Percentiles rank a stretch among this genome's conserved stretches.
phyloP scores from a whole-genome alignment of 1,140 invertebrate genomes.

The Pseudoatta argentina region DNA sequence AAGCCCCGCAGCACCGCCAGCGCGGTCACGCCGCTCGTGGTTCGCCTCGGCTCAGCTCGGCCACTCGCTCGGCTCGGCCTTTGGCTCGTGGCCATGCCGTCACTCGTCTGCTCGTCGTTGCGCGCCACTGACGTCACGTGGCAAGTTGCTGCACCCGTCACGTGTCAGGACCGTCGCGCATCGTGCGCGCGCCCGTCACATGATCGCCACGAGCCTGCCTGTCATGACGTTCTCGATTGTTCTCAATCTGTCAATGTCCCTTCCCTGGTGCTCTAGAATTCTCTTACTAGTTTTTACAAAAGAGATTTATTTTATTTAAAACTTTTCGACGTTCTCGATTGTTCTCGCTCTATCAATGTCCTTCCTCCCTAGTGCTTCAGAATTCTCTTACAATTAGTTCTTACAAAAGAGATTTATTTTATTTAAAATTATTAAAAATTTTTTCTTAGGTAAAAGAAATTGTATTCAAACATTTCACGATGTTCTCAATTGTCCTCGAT shows the following conservation, averaged over 20 bases:
- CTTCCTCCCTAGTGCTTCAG: not conserved
- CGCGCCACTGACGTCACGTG: conserved; percentile 75
- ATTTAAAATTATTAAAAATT: not conserved
- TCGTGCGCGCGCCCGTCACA: not conserved
- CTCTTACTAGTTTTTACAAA: not conserved
- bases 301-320: conserved; percentile 15
- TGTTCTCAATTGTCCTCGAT: not conserved
- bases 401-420: not conserved
- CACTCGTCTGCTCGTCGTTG: no score
- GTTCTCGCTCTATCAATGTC: not conserved
- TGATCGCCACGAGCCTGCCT: not conserved
- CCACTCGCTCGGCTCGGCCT: conserved; percentile 70
- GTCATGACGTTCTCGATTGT: not conserved
- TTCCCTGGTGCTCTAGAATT: not conserved
- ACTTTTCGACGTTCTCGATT: no score
- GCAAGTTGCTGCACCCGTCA: not conserved
- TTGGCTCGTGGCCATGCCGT: conserved; percentile 77
- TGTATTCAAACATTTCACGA: not conserved
- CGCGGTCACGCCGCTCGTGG: conserved; percentile 17
- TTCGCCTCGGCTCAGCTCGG: conserved; percentile 71
- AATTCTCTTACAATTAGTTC: not conserved
- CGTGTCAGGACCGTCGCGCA: not conserved
- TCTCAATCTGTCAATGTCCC: not conserved
- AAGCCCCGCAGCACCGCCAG: conserved; percentile 6
- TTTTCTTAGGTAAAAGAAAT: not conserved